phyloP scores from a whole-genome alignment of 1,140 invertebrate genomes.

The Drosophila cardini region DNA sequence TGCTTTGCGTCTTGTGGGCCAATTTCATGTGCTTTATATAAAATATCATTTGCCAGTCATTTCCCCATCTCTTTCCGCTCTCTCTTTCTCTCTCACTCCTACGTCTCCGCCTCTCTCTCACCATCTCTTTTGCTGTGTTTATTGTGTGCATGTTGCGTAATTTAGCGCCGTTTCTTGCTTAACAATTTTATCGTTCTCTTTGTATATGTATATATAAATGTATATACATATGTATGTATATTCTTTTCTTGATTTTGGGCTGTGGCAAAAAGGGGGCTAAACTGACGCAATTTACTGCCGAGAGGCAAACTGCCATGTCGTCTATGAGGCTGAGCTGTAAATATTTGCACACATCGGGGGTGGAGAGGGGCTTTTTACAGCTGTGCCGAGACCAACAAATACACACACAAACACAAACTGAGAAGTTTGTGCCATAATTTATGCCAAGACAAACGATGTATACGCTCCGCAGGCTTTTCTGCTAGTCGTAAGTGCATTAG shows the following conservation, averaged over 20 bases:
- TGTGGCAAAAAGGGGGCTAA: neutral
- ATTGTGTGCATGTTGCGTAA: constrained; percentile 65
- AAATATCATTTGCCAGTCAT: constrained; percentile 50
- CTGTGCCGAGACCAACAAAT: constrained; percentile 32
- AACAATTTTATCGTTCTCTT: constrained; percentile 70
- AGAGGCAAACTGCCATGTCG: constrained; percentile 30
- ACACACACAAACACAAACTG: constrained; percentile 2
- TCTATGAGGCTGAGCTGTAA: constrained; percentile 39
- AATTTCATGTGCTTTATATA: constrained; percentile 26
- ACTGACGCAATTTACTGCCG: constrained; percentile 52
- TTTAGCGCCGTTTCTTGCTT: constrained; percentile 71
- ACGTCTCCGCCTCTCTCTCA: neutral
- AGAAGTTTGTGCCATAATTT: constrained; percentile 61
- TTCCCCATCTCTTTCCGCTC: neutral
- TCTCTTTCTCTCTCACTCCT: neutral
- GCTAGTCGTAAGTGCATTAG: constrained; percentile 67
- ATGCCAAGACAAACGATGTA: constrained; percentile 64
- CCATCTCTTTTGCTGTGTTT: constrained; percentile 4
- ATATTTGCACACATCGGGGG: constrained; percentile 43
- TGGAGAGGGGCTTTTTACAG: constrained; percentile 36
- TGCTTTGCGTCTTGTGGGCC: constrained; percentile 23
- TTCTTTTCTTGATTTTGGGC: constrained; percentile 12
- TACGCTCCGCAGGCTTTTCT: constrained; percentile 14
- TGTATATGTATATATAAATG: too few species aligned
- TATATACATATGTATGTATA: neutral